These are phyloP conservation scores for Oxyruncus cristatus DNA, from an alignment of 2,113 vertebrate genomes.

Conservation along the genomic window DNA sequence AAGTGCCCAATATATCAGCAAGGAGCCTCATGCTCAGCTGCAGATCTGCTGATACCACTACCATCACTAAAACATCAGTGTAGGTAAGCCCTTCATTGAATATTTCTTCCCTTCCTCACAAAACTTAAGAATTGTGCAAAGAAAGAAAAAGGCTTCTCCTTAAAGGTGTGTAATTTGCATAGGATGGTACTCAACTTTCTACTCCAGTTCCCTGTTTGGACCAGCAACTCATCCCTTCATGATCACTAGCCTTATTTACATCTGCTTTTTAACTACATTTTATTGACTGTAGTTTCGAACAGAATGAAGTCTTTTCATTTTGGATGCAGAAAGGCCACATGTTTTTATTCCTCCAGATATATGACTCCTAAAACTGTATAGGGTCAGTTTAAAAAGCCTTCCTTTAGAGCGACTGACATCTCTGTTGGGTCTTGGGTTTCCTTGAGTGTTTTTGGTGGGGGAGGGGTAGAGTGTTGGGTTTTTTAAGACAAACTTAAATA, in stretches of 20 bases:
- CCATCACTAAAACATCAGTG: not conserved
- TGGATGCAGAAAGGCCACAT: not conserved
- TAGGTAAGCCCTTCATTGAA: not conserved
- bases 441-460: accelerated
- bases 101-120: not conserved
- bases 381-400: not conserved
- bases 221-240: not conserved
- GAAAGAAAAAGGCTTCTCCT: not conserved
- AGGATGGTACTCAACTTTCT: not conserved
- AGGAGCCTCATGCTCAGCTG: not conserved
- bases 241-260: not conserved
- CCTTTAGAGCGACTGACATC: not conserved
- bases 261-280: not conserved
- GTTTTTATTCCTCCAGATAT: not conserved
- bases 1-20: not conserved
- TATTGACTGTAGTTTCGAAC: not conserved
- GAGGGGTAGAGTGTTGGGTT: accelerated
- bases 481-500: not conserved
- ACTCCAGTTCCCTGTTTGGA: not conserved
- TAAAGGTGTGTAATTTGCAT: not conserved
- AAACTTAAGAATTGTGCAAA: not conserved
- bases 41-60: not conserved
- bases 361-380: not conserved
- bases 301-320: not conserved
- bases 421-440: not conserved